Evolutionary conservation across 2,113 vertebrate species (phyloP).

Genomic region (Tachysurus vachellii): DNA sequence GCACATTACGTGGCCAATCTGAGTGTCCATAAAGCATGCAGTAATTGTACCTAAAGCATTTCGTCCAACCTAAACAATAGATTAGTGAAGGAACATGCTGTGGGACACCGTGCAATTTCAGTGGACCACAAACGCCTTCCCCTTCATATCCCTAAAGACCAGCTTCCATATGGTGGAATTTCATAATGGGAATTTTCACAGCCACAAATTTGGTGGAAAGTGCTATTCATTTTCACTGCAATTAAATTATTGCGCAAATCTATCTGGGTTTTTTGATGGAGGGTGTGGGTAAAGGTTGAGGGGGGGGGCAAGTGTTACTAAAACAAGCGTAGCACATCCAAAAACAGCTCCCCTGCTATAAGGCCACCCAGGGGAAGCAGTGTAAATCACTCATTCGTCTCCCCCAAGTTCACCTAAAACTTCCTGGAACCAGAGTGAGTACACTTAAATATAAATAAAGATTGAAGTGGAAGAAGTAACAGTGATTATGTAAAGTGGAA

Average conservation of each 20-base stretch:
- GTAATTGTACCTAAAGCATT: conserved; percentile 42
- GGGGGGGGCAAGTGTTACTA: conserved; percentile 21
- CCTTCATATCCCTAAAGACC: conserved; percentile 18
- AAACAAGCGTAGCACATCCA: conserved; percentile 53
- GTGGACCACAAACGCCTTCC: conserved; percentile 14
- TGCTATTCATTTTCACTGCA: conserved; percentile 36
- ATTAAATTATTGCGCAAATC: conserved; percentile 41
- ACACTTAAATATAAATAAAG: conserved; percentile 63
- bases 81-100: conserved; percentile 47
- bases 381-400: conserved; percentile 63
- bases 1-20: conserved; percentile 31
- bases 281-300: not conserved
- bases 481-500: conserved; percentile 18
- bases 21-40: conserved; percentile 41
- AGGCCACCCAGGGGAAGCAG: conserved; percentile 61
- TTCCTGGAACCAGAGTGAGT: conserved; percentile 63
- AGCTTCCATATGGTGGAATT: conserved; percentile 8
- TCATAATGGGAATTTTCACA: conserved; percentile 20
- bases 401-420: conserved; percentile 64
- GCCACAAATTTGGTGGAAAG: conserved; percentile 38
- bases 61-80: conserved; percentile 52
- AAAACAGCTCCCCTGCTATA: conserved; percentile 57
- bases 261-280: conserved; percentile 27
- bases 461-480: conserved; percentile 54
- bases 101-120: conserved; percentile 35